phyloP scores from a whole-genome alignment of 2,797 vertebrate species.

The Emys orbicularis region DNA sequence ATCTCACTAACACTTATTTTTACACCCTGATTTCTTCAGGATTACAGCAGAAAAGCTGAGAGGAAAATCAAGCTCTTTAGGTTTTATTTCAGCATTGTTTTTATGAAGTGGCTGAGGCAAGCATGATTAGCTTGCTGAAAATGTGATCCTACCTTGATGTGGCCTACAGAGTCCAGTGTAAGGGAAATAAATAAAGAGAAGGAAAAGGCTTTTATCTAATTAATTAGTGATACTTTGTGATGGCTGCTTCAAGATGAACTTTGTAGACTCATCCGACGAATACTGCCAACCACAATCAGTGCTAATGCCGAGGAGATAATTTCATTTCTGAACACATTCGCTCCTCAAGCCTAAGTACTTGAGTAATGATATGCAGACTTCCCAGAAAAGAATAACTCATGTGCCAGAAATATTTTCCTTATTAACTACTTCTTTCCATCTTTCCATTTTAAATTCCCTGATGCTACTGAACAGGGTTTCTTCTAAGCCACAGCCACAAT shows the following conservation, averaged over 20 bases:
- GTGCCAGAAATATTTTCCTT: neutral
- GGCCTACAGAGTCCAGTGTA: neutral
- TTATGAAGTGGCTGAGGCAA: neutral
- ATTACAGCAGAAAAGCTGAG: neutral
- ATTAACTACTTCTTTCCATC: accelerated
- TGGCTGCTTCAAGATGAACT: neutral
- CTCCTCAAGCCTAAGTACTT: neutral
- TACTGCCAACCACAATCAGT: neutral
- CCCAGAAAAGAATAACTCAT: neutral
- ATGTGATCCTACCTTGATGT: neutral
- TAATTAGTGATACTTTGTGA: neutral
- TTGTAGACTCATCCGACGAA: neutral
- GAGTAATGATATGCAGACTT: neutral
- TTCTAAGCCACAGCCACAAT: neutral
- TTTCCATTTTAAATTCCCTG: accelerated
- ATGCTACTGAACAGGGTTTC: neutral
- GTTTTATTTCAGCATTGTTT: neutral
- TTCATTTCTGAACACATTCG: neutral
- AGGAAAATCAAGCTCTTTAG: neutral
- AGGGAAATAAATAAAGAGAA: neutral
- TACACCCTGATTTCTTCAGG: neutral
- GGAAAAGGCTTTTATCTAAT: neutral
- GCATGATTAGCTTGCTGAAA: neutral
- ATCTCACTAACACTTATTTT: neutral
- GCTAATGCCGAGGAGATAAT: neutral